Evolutionary conservation across 2,113 vertebrate genomes (phyloP).

Genomic region (Conger conger): DNA sequence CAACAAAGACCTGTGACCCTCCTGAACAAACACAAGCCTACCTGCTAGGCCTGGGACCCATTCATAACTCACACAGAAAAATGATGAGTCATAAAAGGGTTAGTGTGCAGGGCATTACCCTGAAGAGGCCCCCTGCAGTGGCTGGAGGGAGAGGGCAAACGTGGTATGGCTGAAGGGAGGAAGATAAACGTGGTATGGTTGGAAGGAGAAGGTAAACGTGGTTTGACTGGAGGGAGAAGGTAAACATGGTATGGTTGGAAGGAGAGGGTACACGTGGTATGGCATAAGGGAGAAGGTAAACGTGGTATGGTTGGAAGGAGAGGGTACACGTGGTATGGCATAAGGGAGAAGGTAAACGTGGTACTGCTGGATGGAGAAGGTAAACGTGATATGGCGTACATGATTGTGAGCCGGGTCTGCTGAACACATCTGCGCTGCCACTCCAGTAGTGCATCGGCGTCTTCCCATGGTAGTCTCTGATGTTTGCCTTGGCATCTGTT

Average conservation of each 20-base stretch:
- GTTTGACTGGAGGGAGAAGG: not conserved
- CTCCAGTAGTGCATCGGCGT: conserved; percentile 59
- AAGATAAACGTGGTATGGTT: not conserved
- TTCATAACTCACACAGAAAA: not conserved
- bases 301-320: not conserved
- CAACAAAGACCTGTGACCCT: not conserved
- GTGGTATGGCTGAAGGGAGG: too few species aligned
- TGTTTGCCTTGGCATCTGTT: conserved; percentile 51
- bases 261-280: not conserved
- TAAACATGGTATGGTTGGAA: not conserved
- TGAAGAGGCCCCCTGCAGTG: not conserved
- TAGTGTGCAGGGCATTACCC: not conserved
- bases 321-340: too few species aligned
- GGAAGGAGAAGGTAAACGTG: not conserved
- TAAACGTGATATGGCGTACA: conserved; percentile 10
- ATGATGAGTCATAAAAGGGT: conserved; percentile 2
- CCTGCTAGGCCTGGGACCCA: not conserved
- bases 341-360: not conserved
- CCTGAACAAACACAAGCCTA: not conserved
- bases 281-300: not conserved
- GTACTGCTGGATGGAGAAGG: not conserved
- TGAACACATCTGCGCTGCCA: conserved; percentile 48
- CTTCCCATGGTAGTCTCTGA: conserved; percentile 64
- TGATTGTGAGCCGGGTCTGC: conserved; percentile 26
- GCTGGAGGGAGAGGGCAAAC: not conserved